Evolutionary conservation across 1,140 invertebrate genomes (phyloP).

Genomic region (Nixonia krombeini): DNA sequence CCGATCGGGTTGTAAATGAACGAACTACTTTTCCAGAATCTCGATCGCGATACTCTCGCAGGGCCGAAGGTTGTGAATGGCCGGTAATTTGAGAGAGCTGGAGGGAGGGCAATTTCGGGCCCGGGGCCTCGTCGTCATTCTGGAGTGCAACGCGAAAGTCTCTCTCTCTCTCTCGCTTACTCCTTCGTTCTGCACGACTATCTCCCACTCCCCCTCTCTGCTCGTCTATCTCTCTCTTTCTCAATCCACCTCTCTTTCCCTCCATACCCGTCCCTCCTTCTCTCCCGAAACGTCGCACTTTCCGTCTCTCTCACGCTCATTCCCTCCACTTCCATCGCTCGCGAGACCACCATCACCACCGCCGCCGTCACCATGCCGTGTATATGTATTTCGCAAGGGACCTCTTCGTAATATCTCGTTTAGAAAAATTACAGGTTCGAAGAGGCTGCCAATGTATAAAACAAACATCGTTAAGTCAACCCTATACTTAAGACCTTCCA

Average conservation of each 20-base stretch:
- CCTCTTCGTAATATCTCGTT: constrained; percentile 71
- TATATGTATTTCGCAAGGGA: constrained; percentile 43
- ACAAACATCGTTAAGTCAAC: constrained; percentile 73
- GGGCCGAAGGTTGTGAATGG: constrained; percentile 37
- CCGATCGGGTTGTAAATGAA: constrained; percentile 26
- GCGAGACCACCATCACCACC: constrained; percentile 28
- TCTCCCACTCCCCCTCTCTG: no score
- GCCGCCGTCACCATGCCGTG: constrained; percentile 35
- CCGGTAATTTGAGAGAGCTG: constrained; percentile 45
- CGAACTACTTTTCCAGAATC: no score
- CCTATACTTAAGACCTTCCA: constrained; percentile 67
- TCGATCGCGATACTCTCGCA: no score
- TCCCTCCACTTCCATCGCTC: no score
- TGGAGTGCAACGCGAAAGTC: constrained; percentile 36
- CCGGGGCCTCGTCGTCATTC: constrained; percentile 32
- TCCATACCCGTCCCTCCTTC: no score
- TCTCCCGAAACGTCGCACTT: no score
- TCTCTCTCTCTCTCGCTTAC: no score
- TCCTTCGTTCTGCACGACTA: no score
- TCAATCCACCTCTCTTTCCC: no score
- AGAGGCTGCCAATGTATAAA: constrained; percentile 73
- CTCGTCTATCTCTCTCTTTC: no score
- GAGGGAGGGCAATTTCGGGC: constrained; percentile 50
- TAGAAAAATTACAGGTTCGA: constrained; percentile 73
- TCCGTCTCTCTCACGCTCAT: no score